Conservation (phyloP, 2,797 vertebrate genomes). For the Urocyon cinereoargenteus region DNA sequence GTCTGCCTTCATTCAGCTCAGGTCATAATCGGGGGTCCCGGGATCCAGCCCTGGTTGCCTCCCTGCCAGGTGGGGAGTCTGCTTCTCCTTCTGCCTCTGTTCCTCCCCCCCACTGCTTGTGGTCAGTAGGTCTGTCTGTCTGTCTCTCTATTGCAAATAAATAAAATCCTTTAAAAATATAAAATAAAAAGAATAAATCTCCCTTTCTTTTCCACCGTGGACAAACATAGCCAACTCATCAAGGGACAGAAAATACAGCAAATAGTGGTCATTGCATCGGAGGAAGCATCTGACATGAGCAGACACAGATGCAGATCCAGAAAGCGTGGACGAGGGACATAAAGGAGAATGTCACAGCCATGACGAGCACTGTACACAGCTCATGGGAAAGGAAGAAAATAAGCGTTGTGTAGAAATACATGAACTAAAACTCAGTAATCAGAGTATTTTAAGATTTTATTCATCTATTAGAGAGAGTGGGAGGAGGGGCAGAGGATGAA, state of each 20-base stretch:
- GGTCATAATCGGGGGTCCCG: too few relatives aligned
- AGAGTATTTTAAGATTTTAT: neutral
- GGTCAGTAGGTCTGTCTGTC: too few relatives aligned
- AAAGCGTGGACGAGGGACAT: neutral
- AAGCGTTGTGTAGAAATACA: neutral
- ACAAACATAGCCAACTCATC: neutral
- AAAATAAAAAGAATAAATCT: neutral
- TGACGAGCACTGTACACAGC: neutral
- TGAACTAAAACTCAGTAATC: neutral
- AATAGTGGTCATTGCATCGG: accelerated
- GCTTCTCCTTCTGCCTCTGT: neutral
- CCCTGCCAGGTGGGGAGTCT: neutral
- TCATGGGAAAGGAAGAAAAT: neutral
- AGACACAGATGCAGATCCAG: neutral
- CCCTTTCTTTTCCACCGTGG: neutral
- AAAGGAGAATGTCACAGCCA: neutral
- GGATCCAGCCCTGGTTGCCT: neutral
- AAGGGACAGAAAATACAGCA: neutral
- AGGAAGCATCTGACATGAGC: neutral
- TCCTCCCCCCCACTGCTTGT: neutral
- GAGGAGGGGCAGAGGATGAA: neutral
- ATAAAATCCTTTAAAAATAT: neutral
- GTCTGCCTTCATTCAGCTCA: too few relatives aligned
- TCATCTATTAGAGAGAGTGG: neutral
- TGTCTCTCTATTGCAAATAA: neutral